A percentile compares a stretch with the other conserved stretches of the same genome.
phyloP scores from a whole-genome alignment of 2,888 invertebrate species.

The Taenaris catops region DNA sequence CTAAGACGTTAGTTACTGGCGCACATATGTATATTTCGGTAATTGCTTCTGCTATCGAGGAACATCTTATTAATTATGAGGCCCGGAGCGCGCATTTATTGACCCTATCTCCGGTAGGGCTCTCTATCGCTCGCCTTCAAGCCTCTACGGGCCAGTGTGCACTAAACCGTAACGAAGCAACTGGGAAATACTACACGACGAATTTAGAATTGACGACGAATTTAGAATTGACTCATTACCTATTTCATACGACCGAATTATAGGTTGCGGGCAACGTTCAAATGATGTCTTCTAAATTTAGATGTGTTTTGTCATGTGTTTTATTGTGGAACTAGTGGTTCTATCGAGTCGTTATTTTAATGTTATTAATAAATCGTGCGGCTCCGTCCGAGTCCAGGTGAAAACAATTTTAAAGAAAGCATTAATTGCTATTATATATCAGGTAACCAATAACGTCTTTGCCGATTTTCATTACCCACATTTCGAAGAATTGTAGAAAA shows the following conservation, averaged over 20 bases:
- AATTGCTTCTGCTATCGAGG: constrained; percentile 50
- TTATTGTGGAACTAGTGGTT: not conserved
- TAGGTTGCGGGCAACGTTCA: constrained; percentile 5
- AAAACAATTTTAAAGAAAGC: no score
- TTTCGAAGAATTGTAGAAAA: no score
- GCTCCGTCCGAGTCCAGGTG: no score
- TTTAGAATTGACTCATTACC: constrained; percentile 14
- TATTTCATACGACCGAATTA: constrained; percentile 14
- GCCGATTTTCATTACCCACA: no score
- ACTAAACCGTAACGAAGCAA: constrained; percentile 26
- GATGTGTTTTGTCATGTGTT: constrained; percentile 6
- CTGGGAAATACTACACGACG: constrained; percentile 14
- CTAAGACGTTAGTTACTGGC: no score
- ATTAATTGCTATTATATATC: no score
- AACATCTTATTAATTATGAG: constrained; percentile 65
- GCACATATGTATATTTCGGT: constrained; percentile 23
- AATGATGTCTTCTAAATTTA: constrained; percentile 9
- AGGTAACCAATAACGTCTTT: no score
- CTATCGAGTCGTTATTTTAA: no score
- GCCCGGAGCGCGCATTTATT: constrained; percentile 64
- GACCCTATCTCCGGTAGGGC: constrained; percentile 68
- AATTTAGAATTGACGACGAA: constrained; percentile 14
- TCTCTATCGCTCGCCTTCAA: constrained; percentile 56
- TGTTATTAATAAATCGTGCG: no score
- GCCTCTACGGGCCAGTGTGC: constrained; percentile 52